Base-by-base conservation (phyloP, 2,797 vertebrate genomes). In the Macropus fuliginosus region DNA sequence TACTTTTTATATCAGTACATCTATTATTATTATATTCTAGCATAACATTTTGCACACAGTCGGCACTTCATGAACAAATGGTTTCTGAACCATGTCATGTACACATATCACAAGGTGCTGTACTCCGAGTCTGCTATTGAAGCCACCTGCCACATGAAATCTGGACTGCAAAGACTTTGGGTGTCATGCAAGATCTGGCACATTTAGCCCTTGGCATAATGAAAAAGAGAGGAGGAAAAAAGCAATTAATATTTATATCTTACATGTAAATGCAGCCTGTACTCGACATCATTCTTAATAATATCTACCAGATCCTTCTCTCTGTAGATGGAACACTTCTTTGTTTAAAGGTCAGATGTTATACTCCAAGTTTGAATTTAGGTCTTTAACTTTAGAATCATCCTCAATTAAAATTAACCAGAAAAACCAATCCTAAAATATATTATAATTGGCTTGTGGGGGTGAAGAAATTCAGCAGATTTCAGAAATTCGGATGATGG, bases 211-310 rank as follows among this genome's bases (percentile, higher is more conserved):
- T 46, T 57, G 96, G 91, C 66, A 92, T 0, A 89, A 55, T 92
- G 91, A 96, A 87, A 87, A 97, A 91, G 31, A n/a, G 97, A 95
- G 90, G 0, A 9, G 59, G 40, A 9, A 46, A 94, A 95, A 94
- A 96, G 94, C 40, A 98, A 98, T 98, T 55, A 96, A 57, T 95
- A 97, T 98, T 96, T 96, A 95, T 94, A 50, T 50, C 54, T 27
- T 50, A 66, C 87, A 54, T 6, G 55, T 92, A 95, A 97, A 97
- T 55, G 55, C 54, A 91, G 2, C 0, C 57, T 18, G 0, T 93
- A 81, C 87, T 97, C 92, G 56, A 87, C 56, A 90, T 0, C 92
- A 91, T 92, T 97, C 57, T 92, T 94, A 97, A 91, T 11, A 0
- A 91, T n/a, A 55, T 50, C 87, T 89, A 74, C 0, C 93, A 95